Evolutionary conservation across 2,888 invertebrate genomes (phyloP), one percentile per base, ranked within the genome.

Genomic region (Melipona bicolor): DNA sequence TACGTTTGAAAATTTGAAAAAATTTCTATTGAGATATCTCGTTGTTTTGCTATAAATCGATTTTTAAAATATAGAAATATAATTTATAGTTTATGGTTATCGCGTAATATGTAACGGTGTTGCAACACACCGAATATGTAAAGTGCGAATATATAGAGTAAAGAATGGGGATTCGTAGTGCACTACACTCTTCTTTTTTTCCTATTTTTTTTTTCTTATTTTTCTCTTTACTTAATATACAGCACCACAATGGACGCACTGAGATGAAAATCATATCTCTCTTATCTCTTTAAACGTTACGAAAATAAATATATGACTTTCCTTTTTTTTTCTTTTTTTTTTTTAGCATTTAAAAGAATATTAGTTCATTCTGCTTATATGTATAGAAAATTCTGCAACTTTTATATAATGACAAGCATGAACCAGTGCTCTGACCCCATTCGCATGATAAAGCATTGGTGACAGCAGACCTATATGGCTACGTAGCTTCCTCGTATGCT

Each of bases 291-390:
- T 84, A 74, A 84, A 83, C 77, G 75, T 88, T 87, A 82, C 56
- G 88, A 89, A 84, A 87, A 81, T 84, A 87, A 87, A 87, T 84
- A 86, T 85, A 81, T 79, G 83, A 75, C 75, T 83, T 64, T 79
- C 81, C 69, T 72, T 77, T 50, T 65, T 52, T 62, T 27, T 62
- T 13, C 78, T 49, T 13, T 50, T 77, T 24, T 71, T 79, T 61
- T 32, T 61, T 69, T 52, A 72, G 78, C 74, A 65, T 79, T 70
- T 88, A 79, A 85, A 87, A 85, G 81, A 82, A 89, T 87, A 85
- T 82, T 81, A 84, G 77, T 81, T 74, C 77, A 75, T 81, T 85
- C 77, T 85, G 73, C 52, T 77, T 86, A 82, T 59, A 15, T 82
- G 77, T 84, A 84, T 75, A 84, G 76, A 84, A 83, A 83, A 59